Conservation (phyloP, 2,797 vertebrate species). For the Pitangus sulphuratus region DNA sequence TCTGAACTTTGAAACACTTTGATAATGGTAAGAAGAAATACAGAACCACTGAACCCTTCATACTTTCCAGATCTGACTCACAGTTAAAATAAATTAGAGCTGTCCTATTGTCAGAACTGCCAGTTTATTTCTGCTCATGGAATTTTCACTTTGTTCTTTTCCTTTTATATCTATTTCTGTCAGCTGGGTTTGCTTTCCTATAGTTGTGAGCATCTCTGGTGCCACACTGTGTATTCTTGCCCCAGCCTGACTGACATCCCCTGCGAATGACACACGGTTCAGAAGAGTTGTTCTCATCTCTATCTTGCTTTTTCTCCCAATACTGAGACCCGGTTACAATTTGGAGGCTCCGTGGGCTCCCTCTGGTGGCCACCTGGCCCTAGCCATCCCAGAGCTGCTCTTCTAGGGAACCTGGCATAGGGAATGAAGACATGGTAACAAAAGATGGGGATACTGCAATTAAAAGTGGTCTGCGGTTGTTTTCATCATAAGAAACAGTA, state of each 20-base stretch:
- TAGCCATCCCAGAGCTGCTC: neutral
- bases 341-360: neutral
- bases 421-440: neutral
- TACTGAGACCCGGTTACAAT: rapidly evolving
- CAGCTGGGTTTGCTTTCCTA: neutral
- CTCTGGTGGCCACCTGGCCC: neutral
- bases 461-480: rapidly evolving
- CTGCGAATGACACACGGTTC: no score
- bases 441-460: neutral
- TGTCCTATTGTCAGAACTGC: neutral
- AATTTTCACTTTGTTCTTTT: neutral
- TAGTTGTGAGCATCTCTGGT: neutral
- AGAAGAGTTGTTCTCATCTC: rapidly evolving
- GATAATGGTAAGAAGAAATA: neutral
- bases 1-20: neutral
- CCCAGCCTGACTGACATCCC: neutral
- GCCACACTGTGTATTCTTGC: neutral
- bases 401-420: rapidly evolving
- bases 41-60: neutral
- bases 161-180: neutral
- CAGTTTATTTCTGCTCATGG: neutral
- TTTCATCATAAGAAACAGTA: neutral
- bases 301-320: rapidly evolving
- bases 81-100: neutral
- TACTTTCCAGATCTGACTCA: neutral